phyloP scores from a whole-genome alignment of 2,888 invertebrate species.

The Heliothis peltigera region DNA sequence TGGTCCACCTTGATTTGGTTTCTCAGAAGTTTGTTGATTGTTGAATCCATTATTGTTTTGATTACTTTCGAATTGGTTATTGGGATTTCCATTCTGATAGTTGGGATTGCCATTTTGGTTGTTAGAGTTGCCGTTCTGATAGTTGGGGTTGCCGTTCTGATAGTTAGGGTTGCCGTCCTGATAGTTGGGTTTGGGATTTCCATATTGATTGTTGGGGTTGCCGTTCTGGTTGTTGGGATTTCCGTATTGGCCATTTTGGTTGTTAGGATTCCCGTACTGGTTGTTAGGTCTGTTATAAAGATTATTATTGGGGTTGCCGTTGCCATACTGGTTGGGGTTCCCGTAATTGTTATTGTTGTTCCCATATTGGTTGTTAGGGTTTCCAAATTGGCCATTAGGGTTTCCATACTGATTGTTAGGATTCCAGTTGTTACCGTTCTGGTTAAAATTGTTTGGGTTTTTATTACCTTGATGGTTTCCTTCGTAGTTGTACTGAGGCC shows the following conservation, averaged over 20 bases:
- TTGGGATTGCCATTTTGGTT: constrained; percentile 33
- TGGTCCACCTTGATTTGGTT: constrained; percentile 37
- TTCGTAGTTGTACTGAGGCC: constrained; percentile 28
- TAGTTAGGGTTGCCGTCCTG: constrained; percentile 19
- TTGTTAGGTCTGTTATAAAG: constrained; percentile 39
- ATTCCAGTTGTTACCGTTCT: neutral
- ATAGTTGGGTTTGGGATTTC: constrained; percentile 23
- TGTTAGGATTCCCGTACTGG: constrained; percentile 34
- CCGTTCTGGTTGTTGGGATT: constrained; percentile 11
- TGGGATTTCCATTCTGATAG: constrained; percentile 20
- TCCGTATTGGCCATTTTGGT: constrained; percentile 10
- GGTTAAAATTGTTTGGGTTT: constrained; percentile 22
- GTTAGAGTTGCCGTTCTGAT: constrained; percentile 15
- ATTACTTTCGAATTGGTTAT: constrained; percentile 24
- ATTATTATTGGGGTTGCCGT: constrained; percentile 31
- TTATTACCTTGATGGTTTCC: constrained; percentile 33
- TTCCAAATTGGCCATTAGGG: constrained; percentile 23
- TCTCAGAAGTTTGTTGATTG: constrained; percentile 38
- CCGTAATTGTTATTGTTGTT: constrained; percentile 47
- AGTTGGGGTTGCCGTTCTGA: constrained; percentile 3
- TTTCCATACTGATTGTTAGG: constrained; percentile 23
- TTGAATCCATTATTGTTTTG: constrained; percentile 33
- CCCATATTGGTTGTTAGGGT: constrained; percentile 40
- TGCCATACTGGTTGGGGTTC: constrained; percentile 42
- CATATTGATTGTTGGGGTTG: constrained; percentile 31